A percentile compares a stretch with the other conserved stretches of the same genome.
Evolutionary conservation across 2,113 vertebrate genomes (phyloP).

Genomic region (Ivindomyrus marchei): DNA sequence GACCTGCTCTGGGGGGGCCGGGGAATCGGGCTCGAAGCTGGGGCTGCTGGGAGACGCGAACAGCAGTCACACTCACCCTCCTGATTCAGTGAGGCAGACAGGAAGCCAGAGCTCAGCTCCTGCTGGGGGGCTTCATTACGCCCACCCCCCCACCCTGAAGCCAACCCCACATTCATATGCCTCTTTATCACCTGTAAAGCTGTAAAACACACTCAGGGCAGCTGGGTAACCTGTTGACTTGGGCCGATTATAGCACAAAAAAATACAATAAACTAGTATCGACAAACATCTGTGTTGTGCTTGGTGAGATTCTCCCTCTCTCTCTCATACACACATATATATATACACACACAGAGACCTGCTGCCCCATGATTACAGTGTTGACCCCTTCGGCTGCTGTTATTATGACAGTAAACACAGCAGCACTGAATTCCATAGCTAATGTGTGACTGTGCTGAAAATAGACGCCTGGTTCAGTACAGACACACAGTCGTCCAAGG

Average conservation of each 20-base stretch:
- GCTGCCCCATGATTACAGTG: background rate
- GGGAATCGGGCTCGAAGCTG: background rate
- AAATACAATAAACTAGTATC: background rate
- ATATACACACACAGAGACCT: conserved; percentile 2
- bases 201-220: background rate
- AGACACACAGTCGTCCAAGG: background rate
- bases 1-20: background rate
- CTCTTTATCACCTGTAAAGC: background rate
- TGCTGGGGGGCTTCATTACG: too few relatives aligned
- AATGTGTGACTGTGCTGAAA: background rate
- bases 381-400: background rate
- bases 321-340: background rate
- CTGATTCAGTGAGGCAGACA: background rate
- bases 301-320: background rate
- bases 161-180: background rate
- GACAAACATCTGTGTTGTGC: background rate
- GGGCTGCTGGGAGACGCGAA: background rate
- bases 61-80: background rate
- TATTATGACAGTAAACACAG: background rate
- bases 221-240: background rate
- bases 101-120: background rate
- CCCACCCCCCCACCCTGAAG: background rate
- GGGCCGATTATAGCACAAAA: background rate
- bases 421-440: background rate
- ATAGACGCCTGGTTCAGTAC: background rate